Evolutionary conservation across 2,797 vertebrate genomes (phyloP), one percentile per base, ranked within the genome.

Genomic region (Petrocephalus schoutedeni): DNA sequence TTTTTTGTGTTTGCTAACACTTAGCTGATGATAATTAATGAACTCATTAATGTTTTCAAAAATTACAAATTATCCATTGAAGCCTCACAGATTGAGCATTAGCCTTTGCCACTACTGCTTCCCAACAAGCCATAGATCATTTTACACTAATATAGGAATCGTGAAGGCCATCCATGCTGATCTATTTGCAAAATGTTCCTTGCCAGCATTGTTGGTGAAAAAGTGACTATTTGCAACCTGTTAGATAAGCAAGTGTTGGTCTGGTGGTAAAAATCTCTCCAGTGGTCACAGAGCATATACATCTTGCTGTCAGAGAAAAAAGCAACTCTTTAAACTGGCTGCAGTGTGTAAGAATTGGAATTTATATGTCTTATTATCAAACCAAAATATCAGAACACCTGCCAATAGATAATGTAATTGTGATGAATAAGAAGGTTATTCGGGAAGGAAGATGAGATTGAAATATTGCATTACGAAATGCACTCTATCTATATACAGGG

Each of bases 291-390:
- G 93, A 94, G 92, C 93, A 94, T 94, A 96, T 96, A 95, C 89
- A 95, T 96, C 94, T 95, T 95, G 91, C 94, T 96, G 96, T 96
- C 95, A 96, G 89, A 53, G 91, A 96, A 96, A 96, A 94, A 96
- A 96, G 96, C 96, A 94, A 96, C 94, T 91, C 95, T 90, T 96
- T 96, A 96, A 96, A 96, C 96, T 96, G 95, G 93, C 94, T 96
- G 93, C 94, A 96, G 93, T 95, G 94, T 94, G 95, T 94, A 95
- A 95, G 94, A 95, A 95, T 93, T 96, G 94, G 95, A 96, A 96
- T 96, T 94, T 95, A 96, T 96, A 95, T 91, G 94, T 96, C 95
- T 96, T 93, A 95, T 96, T 96, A 96, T 96, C 95, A 95, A 96
- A 96, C 91, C 95, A 93, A 96, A 96, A 95, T 95, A 96, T 96